Conservation (phyloP, 2,888 invertebrate species). For the Ischnus inquisitorius region DNA sequence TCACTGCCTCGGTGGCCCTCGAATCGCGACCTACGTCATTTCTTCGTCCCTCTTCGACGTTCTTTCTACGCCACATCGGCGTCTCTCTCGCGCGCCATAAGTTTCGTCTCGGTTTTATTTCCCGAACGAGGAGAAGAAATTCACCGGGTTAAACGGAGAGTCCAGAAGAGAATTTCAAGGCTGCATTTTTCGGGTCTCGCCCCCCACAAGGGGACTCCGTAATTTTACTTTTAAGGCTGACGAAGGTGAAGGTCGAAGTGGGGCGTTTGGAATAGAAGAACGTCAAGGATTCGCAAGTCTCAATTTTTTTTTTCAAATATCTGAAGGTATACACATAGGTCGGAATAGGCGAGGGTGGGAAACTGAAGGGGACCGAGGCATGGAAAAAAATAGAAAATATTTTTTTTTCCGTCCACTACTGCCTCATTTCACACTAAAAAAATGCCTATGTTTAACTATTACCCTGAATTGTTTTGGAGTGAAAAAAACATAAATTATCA, state of each 20-base stretch:
- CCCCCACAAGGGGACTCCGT: constrained; percentile 14
- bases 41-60: constrained; percentile 16
- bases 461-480: too few relatives aligned
- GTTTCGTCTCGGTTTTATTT: constrained; percentile 8
- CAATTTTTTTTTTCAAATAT: too few relatives aligned
- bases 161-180: constrained; percentile 51
- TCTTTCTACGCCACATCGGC: not conserved
- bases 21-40: constrained; percentile 60
- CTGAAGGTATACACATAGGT: too few relatives aligned
- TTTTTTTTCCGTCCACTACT: too few relatives aligned
- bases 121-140: constrained; percentile 20
- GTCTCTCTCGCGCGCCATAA: not conserved
- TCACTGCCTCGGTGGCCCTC: constrained; percentile 36
- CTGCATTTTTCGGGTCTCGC: constrained; percentile 20
- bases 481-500: too few relatives aligned
- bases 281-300: constrained; percentile 17
- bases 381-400: too few relatives aligned
- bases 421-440: too few relatives aligned
- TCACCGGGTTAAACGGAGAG: constrained; percentile 39
- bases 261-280: constrained; percentile 4
- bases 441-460: too few relatives aligned
- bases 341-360: too few relatives aligned
- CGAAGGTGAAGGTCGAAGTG: constrained; percentile 60
- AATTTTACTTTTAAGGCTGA: constrained; percentile 61
- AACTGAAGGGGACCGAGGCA: too few relatives aligned